phyloP scores from a whole-genome alignment of 2,888 invertebrate genomes.

The Amphipyra tragopoginis region DNA sequence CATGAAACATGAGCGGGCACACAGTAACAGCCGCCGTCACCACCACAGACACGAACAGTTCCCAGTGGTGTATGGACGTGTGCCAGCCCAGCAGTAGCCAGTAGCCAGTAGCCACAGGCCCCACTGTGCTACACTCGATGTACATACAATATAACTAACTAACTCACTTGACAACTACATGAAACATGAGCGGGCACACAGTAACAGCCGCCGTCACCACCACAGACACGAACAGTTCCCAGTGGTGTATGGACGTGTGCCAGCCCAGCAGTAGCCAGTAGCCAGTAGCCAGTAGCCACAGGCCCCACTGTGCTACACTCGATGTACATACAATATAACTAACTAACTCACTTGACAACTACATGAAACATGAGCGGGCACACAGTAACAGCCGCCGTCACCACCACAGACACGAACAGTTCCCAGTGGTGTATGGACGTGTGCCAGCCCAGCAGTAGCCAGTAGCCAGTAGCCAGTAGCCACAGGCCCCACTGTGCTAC shows the following conservation, averaged over 20 bases:
- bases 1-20: conserved; percentile 92
- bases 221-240: conserved; percentile 90
- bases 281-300: conserved; percentile 90
- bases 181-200: conserved; percentile 92
- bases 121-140: conserved; percentile 73
- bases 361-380: conserved; percentile 92
- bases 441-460: conserved; percentile 80
- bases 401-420: conserved; percentile 90
- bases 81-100: conserved; percentile 78
- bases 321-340: not conserved
- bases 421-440: conserved; percentile 68
- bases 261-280: too few species aligned
- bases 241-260: conserved; percentile 67
- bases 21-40: conserved; percentile 91
- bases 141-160: not conserved
- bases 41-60: conserved; percentile 90
- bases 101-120: conserved; percentile 91
- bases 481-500: conserved; percentile 91
- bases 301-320: conserved; percentile 83
- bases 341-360: conserved; percentile 90
- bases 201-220: conserved; percentile 91
- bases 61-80: conserved; percentile 65
- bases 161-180: conserved; percentile 90
- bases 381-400: conserved; percentile 91
- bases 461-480: too few species aligned